Evolutionary conservation across 2,113 vertebrate genomes (phyloP), one percentile per base, ranked within the genome.

Genomic region (Phycodurus eques): DNA sequence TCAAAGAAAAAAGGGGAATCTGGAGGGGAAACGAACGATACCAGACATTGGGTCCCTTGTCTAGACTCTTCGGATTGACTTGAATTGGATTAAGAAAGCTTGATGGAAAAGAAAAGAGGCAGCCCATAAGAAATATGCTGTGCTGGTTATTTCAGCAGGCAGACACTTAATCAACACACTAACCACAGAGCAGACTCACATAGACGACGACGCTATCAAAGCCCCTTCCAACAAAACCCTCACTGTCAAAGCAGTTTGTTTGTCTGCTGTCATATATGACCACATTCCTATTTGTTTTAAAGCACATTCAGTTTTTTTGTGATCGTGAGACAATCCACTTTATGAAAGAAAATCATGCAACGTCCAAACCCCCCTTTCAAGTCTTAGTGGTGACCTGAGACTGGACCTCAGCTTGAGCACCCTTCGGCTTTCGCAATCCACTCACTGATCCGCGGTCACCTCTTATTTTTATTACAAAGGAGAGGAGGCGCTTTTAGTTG

Each of bases 31-130:
- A 72, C 53, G 14, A 73, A 2, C 70, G 71, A 81, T 77, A 83
- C 66, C 60, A 68, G 72, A 73, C 11, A 33, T 67, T 70, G 81
- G 74, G 78, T 80, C 79, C 80, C 80, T 68, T 74, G 88, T 89
- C 88, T 86, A 88, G 82, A 88, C 88, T 85, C 59, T 73, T 82
- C 78, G 80, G 85, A 74, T 85, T 83, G 76, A 77, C 75, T 75
- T 66, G 71, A 85, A 80, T 70, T 84, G 80, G 79, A 87, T 86
- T 79, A 80, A 76, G 71, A 81, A 49, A 72, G 51, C 60, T 74
- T 61, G 66, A 84, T 82, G 77, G 84, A 87, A 87, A 87, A 84
- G 73, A 82, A 80, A 80, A 89, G 75, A 80, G 65, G 68, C 68
- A 67, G 61, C 20, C 61, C 64, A 17, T 15, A 13, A 76, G 78